phyloP scores from a whole-genome alignment of 37 sponge, comb jelly and placozoan genomes.

The Tethya wilhelma region DNA sequence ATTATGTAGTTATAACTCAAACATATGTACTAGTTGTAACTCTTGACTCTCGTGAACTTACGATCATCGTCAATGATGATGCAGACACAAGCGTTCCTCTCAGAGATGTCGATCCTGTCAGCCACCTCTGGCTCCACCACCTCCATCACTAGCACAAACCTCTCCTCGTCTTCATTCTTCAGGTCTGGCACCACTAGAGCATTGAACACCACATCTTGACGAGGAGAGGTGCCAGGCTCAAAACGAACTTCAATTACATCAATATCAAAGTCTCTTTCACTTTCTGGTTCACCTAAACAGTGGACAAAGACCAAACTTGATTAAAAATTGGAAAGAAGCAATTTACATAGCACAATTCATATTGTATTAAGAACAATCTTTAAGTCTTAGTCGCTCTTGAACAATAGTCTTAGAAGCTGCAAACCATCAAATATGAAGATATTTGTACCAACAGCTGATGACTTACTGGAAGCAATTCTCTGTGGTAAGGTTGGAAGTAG shows the following conservation, averaged over 20 bases:
- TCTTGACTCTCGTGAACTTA: too few species aligned
- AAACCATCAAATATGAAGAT: too few species aligned
- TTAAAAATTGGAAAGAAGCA: too few species aligned
- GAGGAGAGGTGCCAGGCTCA: background rate
- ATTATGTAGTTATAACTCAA: too few species aligned
- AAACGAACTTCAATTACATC: background rate
- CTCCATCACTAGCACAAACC: background rate
- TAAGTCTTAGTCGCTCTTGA: too few species aligned
- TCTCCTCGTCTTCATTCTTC: background rate
- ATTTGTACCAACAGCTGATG: too few species aligned
- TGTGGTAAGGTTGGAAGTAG: background rate
- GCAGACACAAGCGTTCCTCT: background rate
- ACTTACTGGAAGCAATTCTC: background rate
- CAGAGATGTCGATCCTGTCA: background rate
- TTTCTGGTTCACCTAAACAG: background rate
- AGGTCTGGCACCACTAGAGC: background rate
- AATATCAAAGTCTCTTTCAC: constrained; percentile 4
- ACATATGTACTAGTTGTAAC: too few species aligned
- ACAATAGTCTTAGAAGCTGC: too few species aligned
- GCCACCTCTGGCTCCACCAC: background rate
- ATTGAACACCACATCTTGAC: background rate
- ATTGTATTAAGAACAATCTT: too few species aligned
- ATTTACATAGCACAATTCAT: too few species aligned
- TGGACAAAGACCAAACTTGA: too few species aligned
- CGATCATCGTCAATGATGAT: constrained; percentile 1